Evolutionary conservation across 2,113 vertebrate genomes (phyloP), one percentile per base, ranked within the genome.

Genomic region (Brevimyrus niger): DNA sequence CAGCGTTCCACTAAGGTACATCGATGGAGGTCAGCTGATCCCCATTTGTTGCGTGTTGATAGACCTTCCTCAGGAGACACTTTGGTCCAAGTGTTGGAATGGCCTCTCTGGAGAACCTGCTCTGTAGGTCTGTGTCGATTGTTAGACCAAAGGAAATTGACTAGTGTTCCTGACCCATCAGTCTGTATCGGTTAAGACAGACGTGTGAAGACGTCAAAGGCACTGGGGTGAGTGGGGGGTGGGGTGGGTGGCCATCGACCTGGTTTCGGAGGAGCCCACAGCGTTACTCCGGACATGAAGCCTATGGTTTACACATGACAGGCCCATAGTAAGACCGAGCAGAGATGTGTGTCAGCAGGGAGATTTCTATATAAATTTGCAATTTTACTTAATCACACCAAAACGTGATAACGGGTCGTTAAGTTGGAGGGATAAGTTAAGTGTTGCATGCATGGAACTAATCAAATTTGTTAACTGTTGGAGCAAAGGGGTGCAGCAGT

Each of bases 371-470:
- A 65, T 73, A 65, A 87, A 90, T 80, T 88, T 85, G 86, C 88
- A 80, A 90, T 88, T 89, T 48, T 90, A 88, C 88, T 89, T 90
- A 90, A 87, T 83, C 46, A 73, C 90, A 91, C 90, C 89, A 91
- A 89, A 90, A 35, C 7, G 51, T 21, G 0, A 21, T 88, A n/a
- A 73, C 42, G 88, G 73, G 83, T 87, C 89, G n/a, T 90, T 91
- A 69, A 88, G 84, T 90, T 90, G 73, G 89, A 91, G 86, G 42
- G n/a, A n/a, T n/a, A n/a, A n/a, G n/a, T n/a, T 69, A 83, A 86
- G 53, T 88, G 27, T 88, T 88, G 7, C 89, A 80, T 87, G 61
- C n/a, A 13, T 80, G 1, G 8, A 87, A 42, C 23, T 46, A 88
- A 84, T 35, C 19, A 61, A 69, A 83, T 42, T 53, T 58, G 80